phyloP scores from a whole-genome alignment of 1,140 invertebrate genomes.

The Bombus polaris region DNA sequence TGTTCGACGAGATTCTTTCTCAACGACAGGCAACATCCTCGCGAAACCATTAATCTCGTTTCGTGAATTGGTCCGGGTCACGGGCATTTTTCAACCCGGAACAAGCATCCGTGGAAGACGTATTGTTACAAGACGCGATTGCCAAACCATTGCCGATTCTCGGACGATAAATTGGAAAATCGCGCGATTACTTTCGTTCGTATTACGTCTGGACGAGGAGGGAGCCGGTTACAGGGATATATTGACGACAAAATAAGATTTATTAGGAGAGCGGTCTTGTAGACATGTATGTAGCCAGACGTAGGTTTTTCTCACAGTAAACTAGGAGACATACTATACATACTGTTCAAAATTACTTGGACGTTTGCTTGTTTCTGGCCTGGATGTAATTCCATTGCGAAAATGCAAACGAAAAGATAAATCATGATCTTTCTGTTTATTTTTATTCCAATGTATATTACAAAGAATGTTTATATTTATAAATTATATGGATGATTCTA shows the following conservation, averaged over 20 bases:
- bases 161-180: slow-evolving; percentile 35
- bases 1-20: neutral
- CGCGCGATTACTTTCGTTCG: slow-evolving; percentile 1
- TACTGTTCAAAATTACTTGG: neutral
- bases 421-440: neutral
- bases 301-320: neutral
- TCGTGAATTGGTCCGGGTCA: slow-evolving; percentile 32
- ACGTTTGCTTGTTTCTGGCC: neutral
- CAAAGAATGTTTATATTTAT: too few relatives aligned
- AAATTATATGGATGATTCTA: too few relatives aligned
- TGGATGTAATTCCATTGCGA: too few relatives aligned
- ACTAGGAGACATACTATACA: too few relatives aligned
- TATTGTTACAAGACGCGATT: slow-evolving; percentile 33
- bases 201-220: neutral
- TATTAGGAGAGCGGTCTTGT: neutral
- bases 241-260: neutral
- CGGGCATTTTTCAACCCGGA: slow-evolving; percentile 39
- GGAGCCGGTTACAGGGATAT: neutral
- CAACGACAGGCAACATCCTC: slow-evolving; percentile 29
- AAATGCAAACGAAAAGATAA: neutral
- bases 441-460: neutral
- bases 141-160: slow-evolving; percentile 18
- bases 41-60: slow-evolving; percentile 42
- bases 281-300: neutral
- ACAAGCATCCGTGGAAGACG: slow-evolving; percentile 26